Base-by-base conservation (phyloP, 2,113 vertebrate species). In the Melanocharis versteri region DNA sequence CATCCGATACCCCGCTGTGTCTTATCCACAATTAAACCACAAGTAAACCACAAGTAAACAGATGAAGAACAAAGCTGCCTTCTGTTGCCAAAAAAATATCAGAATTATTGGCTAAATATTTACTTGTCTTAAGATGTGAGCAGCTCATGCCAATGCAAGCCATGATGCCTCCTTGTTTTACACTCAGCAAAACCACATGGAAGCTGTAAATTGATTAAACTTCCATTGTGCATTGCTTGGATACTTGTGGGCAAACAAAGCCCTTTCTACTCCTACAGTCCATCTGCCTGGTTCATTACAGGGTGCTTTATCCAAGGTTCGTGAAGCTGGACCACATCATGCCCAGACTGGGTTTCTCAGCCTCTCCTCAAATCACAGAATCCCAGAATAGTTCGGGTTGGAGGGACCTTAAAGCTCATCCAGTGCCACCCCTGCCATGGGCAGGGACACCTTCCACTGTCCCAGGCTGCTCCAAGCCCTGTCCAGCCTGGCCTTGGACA, bases 41-140 rank as follows among this genome's bases (percentile, higher is more conserved):
- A 64, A 91, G 4, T 13, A 53, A 85, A 48, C 24, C 66, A 69
- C 54, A 66, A 91, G 5, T 13, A 56, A 90, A 54, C 27, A 54
- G 39, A 66, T 47, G 40, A 91, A 61, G 54, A 87, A 80, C 33
- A 86, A 83, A 88, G 79, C 77, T 70, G 33, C 10, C 21, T 80
- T 86, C 68, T 70, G 35, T 62, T 93, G 82, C 51, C 19, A 80
- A 89, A 70, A 62, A 64, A 30, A 45, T 3, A 47, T 30, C 58
- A 14, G 35, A 93, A 79, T 56, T 83, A 80, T 88, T 91, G 66
- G 50, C 50, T 77, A 93, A 96, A 94, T 96, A 93, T 96, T 95
- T 96, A 77, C 76, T 86, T 71, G n/a, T 57, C 28, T 93, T 44
- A 80, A 77, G 50, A 88, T 70, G 26, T 47, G 83, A 93, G 78